Evolutionary conservation across 2,113 vertebrate genomes (phyloP).

Genomic region (Pao palembangensis): DNA sequence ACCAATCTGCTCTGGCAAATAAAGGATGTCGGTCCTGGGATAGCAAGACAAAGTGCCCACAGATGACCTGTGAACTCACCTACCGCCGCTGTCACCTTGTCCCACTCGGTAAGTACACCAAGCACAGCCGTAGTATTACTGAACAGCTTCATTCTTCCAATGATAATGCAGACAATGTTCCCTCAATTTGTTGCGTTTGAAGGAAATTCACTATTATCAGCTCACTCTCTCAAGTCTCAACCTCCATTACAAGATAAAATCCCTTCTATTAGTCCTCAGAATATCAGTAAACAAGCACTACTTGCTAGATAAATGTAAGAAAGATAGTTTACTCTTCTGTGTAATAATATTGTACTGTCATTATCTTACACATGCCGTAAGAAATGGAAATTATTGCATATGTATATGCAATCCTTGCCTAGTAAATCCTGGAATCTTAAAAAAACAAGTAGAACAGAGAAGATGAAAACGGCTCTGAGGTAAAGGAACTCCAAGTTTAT

Average conservation of each 20-base stretch:
- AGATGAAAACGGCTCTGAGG: background rate
- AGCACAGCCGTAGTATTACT: constrained; percentile 23
- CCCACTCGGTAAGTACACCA: constrained; percentile 43
- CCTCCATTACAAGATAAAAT: constrained; percentile 45
- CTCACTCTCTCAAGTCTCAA: constrained; percentile 53
- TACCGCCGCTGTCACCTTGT: constrained; percentile 53
- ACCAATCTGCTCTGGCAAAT: constrained; percentile 60
- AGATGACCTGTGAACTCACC: constrained; percentile 66
- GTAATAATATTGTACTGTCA: background rate
- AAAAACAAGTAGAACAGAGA: background rate
- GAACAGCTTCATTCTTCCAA: constrained; percentile 7
- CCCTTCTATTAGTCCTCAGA: constrained; percentile 50
- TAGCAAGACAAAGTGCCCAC: constrained; percentile 58
- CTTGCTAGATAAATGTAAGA: background rate
- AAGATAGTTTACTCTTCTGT: too few species aligned
- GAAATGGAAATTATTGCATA: background rate
- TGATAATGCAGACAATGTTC: constrained; percentile 17
- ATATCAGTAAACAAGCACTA: constrained; percentile 40
- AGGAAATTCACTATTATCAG: constrained; percentile 50
- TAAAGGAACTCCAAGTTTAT: constrained; percentile 43
- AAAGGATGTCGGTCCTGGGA: constrained; percentile 55
- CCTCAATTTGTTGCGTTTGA: constrained; percentile 38
- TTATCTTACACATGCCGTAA: too few species aligned
- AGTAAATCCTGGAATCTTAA: background rate
- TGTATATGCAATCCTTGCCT: too few species aligned